Conservation (phyloP, 2,113 vertebrate genomes). For the Chitala chitala region DNA sequence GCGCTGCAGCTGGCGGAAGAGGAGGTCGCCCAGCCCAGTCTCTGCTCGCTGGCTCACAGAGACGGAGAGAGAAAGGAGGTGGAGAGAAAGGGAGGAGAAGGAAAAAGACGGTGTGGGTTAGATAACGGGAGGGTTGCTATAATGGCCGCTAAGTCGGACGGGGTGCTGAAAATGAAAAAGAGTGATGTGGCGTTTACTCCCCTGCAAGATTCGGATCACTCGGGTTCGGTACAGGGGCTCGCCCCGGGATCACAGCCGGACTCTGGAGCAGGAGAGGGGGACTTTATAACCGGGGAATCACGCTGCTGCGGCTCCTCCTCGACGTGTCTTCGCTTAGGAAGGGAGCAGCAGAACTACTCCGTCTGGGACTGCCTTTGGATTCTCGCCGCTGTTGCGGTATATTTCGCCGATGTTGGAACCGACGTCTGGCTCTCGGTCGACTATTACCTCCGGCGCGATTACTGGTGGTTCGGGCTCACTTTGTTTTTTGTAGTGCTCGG, state of each 20-base stretch:
- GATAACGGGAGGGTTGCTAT: slow-evolving; percentile 45
- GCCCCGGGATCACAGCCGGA: slow-evolving; percentile 67
- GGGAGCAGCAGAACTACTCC: slow-evolving; percentile 74
- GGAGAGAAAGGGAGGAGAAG: slow-evolving; percentile 37
- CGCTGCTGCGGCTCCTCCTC: slow-evolving; percentile 69
- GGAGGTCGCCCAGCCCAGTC: slow-evolving; percentile 64
- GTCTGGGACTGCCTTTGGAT: slow-evolving; percentile 93
- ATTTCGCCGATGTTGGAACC: slow-evolving; percentile 88
- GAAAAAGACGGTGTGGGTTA: slow-evolving; percentile 45
- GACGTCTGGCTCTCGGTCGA: slow-evolving; percentile 94
- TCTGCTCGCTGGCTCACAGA: slow-evolving; percentile 44
- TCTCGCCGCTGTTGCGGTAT: slow-evolving; percentile 82
- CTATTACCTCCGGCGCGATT: slow-evolving; percentile 84
- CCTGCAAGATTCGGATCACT: slow-evolving; percentile 88
- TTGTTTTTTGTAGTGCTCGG: slow-evolving; percentile 94
- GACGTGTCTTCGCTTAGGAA: slow-evolving; percentile 72
- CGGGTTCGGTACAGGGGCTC: slow-evolving; percentile 78
- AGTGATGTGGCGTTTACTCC: slow-evolving; percentile 94
- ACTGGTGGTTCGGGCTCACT: slow-evolving; percentile 96
- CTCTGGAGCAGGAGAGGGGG: slow-evolving; percentile 63
- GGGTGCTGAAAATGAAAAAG: slow-evolving; percentile 87
- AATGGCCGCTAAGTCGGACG: slow-evolving; percentile 96
- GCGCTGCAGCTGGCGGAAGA: slow-evolving; percentile 60
- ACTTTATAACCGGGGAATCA: slow-evolving; percentile 69
- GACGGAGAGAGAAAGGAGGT: slow-evolving; percentile 36